Evolutionary conservation across 1,140 invertebrate genomes (phyloP), one percentile per base, ranked within the genome.

Genomic region (Temnothorax longispinosus): DNA sequence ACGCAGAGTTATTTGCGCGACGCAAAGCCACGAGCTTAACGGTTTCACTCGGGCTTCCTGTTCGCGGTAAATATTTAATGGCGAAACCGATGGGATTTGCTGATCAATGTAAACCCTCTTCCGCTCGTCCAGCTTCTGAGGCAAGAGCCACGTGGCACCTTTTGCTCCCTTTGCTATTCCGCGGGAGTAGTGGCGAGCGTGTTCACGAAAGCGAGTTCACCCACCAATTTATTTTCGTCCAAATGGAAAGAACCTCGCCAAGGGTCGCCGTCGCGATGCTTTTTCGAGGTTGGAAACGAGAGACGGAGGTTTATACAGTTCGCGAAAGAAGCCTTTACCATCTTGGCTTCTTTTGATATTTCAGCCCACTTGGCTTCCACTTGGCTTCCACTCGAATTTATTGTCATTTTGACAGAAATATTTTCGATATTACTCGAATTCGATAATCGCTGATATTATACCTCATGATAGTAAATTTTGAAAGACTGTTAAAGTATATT

Each of bases 41-140:
- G 85, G 82, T 76, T 85, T 88, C 50, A 60, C 67, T 41, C 65
- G 52, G 27, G 78, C 47, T 89, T 74, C 71, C 91, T 78, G 64
- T 74, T 62, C 21, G 62, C 87, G 71, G 78, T 93, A 89, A 92
- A 93, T 93, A 90, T 93, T 93, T 93, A 90, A 93, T 88, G 74
- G 72, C 52, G 56, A 87, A 91, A 90, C 74, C 87, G 87, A 92
- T 91, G 86, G 89, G 89, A 87, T 89, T 90, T 88, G 60, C 87
- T 85, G 91, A 91, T 92, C 91, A 91, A 91, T 91, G 91, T 89
- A 91, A 92, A 89, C 72, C 86, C 86, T 85, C 76, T 86, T 87
- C 87, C 65, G 78, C 47, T 88, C 77, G 87, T 76, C 89, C 88
- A 71, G 86, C 75, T 87, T 80, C 67, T 54, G 52, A 81, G 50